Percentiles rank a stretch among this genome's conserved stretches.
Evolutionary conservation across 2,888 invertebrate species (phyloP).

Genomic region (Lepetodrilus schrolli): DNA sequence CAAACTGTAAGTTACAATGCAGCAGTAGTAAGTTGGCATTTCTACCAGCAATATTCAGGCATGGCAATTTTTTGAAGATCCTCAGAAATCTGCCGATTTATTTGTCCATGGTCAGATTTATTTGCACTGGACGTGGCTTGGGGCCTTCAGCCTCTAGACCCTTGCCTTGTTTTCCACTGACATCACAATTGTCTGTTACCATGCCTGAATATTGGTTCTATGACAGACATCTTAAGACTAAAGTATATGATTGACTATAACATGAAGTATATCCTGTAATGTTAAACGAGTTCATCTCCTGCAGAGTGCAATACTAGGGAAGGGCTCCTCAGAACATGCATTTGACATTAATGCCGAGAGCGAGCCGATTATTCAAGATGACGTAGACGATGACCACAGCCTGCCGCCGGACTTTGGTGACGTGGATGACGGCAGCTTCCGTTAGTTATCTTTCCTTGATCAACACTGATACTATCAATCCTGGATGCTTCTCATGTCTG

Average conservation of each 20-base stretch:
- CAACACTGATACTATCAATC: too few relatives aligned
- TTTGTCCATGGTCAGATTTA: too few relatives aligned
- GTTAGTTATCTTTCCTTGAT: too few relatives aligned
- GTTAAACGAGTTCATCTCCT: conserved; percentile 31
- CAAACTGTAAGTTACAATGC: background rate
- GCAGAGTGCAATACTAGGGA: background rate
- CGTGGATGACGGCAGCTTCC: background rate
- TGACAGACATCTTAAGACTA: background rate
- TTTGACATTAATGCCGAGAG: conserved; percentile 72
- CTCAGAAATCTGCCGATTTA: background rate
- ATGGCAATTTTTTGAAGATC: too few relatives aligned
- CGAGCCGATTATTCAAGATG: conserved; percentile 57
- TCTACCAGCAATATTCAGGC: too few relatives aligned
- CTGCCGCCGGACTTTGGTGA: background rate
- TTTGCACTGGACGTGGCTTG: too few relatives aligned
- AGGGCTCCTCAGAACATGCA: conserved; percentile 56
- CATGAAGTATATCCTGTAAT: too few relatives aligned
- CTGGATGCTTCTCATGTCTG: too few relatives aligned
- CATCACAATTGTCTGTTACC: background rate
- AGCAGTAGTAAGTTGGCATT: too few relatives aligned
- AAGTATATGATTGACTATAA: background rate
- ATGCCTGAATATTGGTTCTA: background rate
- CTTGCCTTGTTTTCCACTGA: too few relatives aligned
- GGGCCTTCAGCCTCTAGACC: background rate
- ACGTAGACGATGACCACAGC: conserved; percentile 25